A percentile compares a stretch with the other conserved stretches of the same genome.
Conservation (phyloP, 1,140 invertebrate species). For the Temnothorax nylanderi region DNA sequence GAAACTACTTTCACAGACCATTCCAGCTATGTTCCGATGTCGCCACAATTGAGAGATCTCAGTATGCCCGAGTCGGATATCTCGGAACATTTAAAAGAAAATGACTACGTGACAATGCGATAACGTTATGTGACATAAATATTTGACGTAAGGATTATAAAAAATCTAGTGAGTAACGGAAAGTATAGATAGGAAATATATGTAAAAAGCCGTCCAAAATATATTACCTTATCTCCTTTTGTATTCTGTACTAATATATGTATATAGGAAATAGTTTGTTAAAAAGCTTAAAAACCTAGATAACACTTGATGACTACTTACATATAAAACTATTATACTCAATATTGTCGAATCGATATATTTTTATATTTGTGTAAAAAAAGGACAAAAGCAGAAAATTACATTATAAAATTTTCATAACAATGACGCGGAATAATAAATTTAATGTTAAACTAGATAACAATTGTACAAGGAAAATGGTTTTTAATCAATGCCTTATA, state of each 20-base stretch:
- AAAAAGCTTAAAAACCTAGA: too few species aligned
- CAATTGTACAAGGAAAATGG: too few species aligned
- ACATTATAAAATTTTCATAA: too few species aligned
- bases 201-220: constrained; percentile 11
- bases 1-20: constrained; percentile 65
- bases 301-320: too few species aligned
- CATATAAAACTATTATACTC: too few species aligned
- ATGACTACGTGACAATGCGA: constrained; percentile 83
- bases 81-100: constrained; percentile 75
- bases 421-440: too few species aligned
- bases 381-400: too few species aligned
- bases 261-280: not conserved
- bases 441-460: too few species aligned
- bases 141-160: not conserved
- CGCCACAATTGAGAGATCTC: constrained; percentile 78
- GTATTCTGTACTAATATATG: not conserved
- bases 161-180: not conserved
- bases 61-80: constrained; percentile 68
- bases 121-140: constrained; percentile 52
- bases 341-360: too few species aligned
- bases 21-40: constrained; percentile 83
- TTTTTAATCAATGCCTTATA: too few species aligned
- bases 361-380: too few species aligned
- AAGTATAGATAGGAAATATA: not conserved
- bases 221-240: not conserved